Conservation (phyloP, 2,888 invertebrate genomes). For the Leucophenga maculata region DNA sequence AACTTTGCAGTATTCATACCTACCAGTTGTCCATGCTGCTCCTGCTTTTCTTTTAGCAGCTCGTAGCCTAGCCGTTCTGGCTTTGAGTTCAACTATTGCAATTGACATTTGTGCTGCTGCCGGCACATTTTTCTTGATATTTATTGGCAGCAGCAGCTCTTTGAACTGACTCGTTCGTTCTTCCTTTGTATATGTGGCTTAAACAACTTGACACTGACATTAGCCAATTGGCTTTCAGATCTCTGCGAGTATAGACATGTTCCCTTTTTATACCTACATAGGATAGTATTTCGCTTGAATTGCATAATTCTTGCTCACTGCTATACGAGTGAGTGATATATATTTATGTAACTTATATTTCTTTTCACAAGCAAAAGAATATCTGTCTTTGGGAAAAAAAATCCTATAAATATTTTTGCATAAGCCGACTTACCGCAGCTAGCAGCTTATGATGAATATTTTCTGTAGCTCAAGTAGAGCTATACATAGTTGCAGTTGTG, state of each 20-base stretch:
- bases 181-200: too few relatives aligned
- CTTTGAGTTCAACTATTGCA: conserved; percentile 2
- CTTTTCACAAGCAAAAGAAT: not conserved
- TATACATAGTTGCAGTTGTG: not conserved
- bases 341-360: conserved; percentile 5
- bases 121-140: too few relatives aligned
- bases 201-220: not conserved
- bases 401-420: not conserved
- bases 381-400: too few relatives aligned
- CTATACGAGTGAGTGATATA: conserved; percentile 2
- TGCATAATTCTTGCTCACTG: not conserved
- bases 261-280: not conserved
- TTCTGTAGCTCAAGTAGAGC: not conserved
- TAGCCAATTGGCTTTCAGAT: not conserved
- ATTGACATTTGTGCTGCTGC: conserved; percentile 3
- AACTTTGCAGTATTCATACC: not conserved
- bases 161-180: too few relatives aligned
- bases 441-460: conserved; percentile 11
- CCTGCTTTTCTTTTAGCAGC: not conserved
- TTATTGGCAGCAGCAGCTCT: not conserved
- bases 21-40: too few relatives aligned
- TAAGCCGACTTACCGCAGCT: not conserved
- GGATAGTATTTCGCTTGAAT: not conserved
- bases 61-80: not conserved
- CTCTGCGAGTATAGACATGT: not conserved